Evolutionary conservation across 2,888 invertebrate genomes (phyloP).

Genomic region (Drosophila peninsularis): DNA sequence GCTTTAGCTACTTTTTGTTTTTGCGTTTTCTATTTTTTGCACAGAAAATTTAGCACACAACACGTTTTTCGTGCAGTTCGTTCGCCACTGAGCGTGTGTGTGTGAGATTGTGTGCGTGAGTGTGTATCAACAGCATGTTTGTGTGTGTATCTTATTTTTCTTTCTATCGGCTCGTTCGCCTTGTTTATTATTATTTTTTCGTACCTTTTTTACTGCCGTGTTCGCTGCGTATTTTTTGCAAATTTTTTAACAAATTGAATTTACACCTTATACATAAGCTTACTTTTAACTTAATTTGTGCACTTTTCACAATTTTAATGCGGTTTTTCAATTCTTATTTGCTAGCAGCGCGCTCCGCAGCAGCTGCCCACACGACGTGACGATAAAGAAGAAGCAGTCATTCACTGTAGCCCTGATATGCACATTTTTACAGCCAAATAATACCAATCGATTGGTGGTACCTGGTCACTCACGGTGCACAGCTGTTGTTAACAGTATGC

Average conservation of each 20-base stretch:
- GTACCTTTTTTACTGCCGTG: conserved; percentile 58
- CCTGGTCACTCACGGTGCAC: conserved; percentile 31
- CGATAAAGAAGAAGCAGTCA: conserved; percentile 42
- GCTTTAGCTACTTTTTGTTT: conserved; percentile 54
- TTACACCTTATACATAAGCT: conserved; percentile 40
- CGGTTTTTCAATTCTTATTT: conserved; percentile 72
- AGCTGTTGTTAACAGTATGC: conserved; percentile 40
- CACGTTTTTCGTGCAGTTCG: conserved; percentile 76
- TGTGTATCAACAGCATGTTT: conserved; percentile 67
- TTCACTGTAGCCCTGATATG: conserved; percentile 30
- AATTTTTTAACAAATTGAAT: conserved; percentile 20
- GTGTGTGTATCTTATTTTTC: conserved; percentile 80
- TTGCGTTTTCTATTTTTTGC: conserved; percentile 71
- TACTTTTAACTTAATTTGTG: conserved; percentile 52
- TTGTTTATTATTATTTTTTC: conserved; percentile 72
- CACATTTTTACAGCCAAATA: conserved; percentile 13
- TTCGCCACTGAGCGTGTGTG: conserved; percentile 42
- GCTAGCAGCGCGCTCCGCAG: conserved; percentile 71
- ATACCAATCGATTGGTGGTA: neutral
- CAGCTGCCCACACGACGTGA: conserved; percentile 62
- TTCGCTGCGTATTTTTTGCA: conserved; percentile 23
- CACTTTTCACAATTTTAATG: conserved; percentile 66
- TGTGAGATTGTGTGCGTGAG: conserved; percentile 34
- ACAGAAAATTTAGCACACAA: conserved; percentile 77
- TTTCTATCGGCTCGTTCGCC: conserved; percentile 71